Conservation (phyloP, 2,888 invertebrate genomes). For the Holacanthella duospinosa region DNA sequence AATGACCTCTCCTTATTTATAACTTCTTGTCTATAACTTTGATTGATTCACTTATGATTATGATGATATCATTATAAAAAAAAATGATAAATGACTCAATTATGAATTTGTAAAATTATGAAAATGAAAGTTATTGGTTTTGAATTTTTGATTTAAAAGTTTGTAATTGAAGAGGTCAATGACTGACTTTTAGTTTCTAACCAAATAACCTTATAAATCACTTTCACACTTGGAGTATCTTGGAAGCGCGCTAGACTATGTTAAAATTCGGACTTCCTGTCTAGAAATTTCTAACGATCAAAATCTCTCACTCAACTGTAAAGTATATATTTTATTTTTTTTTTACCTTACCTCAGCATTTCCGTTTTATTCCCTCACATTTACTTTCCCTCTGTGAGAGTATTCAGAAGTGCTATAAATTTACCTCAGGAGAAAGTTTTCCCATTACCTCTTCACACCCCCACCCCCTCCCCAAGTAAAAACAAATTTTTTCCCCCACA, state of each 20-base stretch:
- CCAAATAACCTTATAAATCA: slow-evolving; percentile 2
- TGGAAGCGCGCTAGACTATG: neutral
- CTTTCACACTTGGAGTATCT: neutral
- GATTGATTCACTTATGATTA: too few species aligned
- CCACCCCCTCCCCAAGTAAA: neutral
- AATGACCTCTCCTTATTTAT: too few species aligned
- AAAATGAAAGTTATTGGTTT: too few species aligned
- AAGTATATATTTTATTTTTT: too few species aligned
- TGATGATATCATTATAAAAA: too few species aligned
- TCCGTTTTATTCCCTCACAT: neutral
- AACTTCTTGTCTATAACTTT: too few species aligned
- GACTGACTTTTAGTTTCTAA: neutral
- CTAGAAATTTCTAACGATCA: neutral
- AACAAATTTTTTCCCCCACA: neutral
- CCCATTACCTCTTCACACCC: too few species aligned
- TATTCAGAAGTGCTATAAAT: neutral
- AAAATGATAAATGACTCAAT: too few species aligned
- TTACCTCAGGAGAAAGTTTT: neutral
- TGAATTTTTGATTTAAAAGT: neutral
- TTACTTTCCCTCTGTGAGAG: neutral
- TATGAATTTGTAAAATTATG: too few species aligned
- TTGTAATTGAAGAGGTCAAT: neutral
- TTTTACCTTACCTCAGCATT: neutral
- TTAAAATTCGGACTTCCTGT: too few species aligned
- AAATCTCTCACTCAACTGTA: neutral